Percentiles rank a stretch among this genome's conserved stretches.
Conservation (phyloP, 2,888 invertebrate genomes). For the Seira sanloemensis region DNA sequence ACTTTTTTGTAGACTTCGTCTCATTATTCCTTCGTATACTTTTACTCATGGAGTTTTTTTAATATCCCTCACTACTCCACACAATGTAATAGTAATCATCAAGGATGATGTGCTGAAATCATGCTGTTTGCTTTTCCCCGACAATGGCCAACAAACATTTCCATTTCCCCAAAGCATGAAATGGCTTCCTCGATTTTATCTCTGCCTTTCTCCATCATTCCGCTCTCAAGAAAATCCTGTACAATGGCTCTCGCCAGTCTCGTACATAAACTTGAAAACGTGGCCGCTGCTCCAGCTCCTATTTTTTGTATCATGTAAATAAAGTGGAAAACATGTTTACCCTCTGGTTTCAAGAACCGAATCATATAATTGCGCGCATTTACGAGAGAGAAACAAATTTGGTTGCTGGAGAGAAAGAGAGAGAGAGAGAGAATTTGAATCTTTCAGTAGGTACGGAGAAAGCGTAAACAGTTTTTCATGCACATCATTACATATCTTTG, state of each 20-base stretch:
- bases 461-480: too few species aligned
- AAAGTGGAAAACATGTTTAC: not conserved
- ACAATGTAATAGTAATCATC: not conserved
- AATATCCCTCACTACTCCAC: not conserved
- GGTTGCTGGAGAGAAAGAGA: too few species aligned
- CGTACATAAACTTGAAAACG: not conserved
- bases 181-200: slow-evolving; percentile 14
- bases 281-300: not conserved
- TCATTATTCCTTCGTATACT: not conserved
- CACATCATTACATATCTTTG: too few species aligned
- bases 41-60: not conserved
- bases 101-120: slow-evolving; percentile 7
- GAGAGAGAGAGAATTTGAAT: too few species aligned
- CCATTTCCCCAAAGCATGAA: not conserved
- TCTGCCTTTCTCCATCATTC: not conserved
- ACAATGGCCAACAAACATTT: slow-evolving; percentile 13
- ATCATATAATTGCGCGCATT: too few species aligned
- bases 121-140: slow-evolving; percentile 7
- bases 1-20: not conserved
- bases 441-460: too few species aligned
- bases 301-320: not conserved
- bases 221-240: not conserved
- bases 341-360: too few species aligned
- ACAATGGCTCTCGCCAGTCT: not conserved
- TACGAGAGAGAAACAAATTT: too few species aligned